These are phyloP conservation scores for Macquaria ambigua DNA, from an alignment of 2,113 vertebrate species.

Conservation along the genomic window DNA sequence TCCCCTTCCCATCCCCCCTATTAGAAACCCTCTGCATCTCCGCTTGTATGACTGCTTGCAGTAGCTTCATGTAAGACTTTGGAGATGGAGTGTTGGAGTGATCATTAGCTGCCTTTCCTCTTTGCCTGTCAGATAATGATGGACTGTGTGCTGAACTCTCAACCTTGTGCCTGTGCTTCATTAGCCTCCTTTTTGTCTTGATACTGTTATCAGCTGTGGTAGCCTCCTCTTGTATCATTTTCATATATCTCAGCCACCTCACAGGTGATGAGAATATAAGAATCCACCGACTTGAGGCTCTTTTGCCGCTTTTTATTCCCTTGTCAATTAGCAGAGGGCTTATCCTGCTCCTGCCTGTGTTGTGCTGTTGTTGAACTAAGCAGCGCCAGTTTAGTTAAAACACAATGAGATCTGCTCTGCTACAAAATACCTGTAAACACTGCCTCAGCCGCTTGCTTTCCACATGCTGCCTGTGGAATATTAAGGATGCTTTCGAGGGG, in stretches of 20 bases:
- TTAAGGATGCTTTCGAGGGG: slow-evolving; percentile 40
- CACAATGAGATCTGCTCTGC: slow-evolving; percentile 31
- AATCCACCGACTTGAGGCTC: slow-evolving; percentile 12
- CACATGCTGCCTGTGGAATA: slow-evolving; percentile 38
- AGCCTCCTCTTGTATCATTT: slow-evolving; percentile 25
- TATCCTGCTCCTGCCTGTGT: slow-evolving; percentile 1
- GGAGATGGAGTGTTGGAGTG: slow-evolving; percentile 14
- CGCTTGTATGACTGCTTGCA: slow-evolving; percentile 39
- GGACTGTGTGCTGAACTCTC: slow-evolving; percentile 56
- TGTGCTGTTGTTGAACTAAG: slow-evolving; percentile 29
- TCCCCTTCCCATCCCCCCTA: slow-evolving; percentile 12
- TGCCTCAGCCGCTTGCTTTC: slow-evolving; percentile 25
- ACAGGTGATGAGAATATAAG: neutral
- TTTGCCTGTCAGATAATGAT: slow-evolving; percentile 62
- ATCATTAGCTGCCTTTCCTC: slow-evolving; percentile 63
- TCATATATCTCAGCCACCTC: slow-evolving; percentile 2
- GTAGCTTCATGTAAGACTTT: slow-evolving; percentile 29
- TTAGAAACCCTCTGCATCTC: slow-evolving; percentile 49
- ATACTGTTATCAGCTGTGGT: slow-evolving; percentile 12
- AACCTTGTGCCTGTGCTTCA: slow-evolving; percentile 30
- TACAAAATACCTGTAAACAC: slow-evolving; percentile 54
- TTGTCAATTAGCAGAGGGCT: slow-evolving; percentile 25
- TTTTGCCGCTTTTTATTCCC: slow-evolving; percentile 8
- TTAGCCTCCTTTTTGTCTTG: slow-evolving; percentile 41
- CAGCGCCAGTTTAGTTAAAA: slow-evolving; percentile 28